A percentile compares a stretch with the other conserved stretches of the same genome.
phyloP scores from a whole-genome alignment of 2,888 invertebrate species.

The Acleris sparsana region DNA sequence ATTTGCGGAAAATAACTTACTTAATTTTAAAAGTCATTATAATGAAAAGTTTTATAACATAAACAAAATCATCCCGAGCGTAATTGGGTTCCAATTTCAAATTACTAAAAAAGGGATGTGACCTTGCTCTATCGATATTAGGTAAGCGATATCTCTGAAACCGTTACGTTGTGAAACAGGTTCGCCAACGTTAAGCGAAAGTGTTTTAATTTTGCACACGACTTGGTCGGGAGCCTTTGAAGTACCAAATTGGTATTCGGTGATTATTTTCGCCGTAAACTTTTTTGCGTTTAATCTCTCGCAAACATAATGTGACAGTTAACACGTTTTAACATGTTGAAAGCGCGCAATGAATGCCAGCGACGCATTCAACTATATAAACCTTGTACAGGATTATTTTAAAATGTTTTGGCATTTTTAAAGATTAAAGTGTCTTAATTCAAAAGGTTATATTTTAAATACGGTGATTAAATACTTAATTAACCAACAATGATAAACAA shows the following conservation, averaged over 20 bases:
- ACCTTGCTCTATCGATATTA: conserved; percentile 22
- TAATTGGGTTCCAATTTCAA: not conserved
- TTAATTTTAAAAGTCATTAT: too few relatives aligned
- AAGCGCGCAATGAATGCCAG: conserved; percentile 4
- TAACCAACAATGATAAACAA: not conserved
- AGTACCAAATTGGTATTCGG: conserved; percentile 30
- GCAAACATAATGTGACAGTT: conserved; percentile 16
- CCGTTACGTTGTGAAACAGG: conserved; percentile 41
- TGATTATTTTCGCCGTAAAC: conserved; percentile 21
- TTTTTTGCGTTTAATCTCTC: conserved; percentile 24
- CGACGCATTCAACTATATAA: conserved; percentile 6
- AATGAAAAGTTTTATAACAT: too few relatives aligned
- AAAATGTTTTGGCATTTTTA: not conserved
- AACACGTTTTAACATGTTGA: conserved; percentile 17
- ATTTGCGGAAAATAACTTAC: too few relatives aligned
- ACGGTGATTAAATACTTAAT: not conserved
- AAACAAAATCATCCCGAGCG: not conserved
- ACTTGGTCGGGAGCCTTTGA: conserved; percentile 34
- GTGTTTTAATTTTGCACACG: conserved; percentile 49
- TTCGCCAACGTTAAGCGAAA: conserved; percentile 38
- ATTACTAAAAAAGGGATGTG: conserved; percentile 6
- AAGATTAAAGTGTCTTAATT: conserved; percentile 1
- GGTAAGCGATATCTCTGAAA: conserved; percentile 22
- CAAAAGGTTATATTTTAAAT: not conserved
- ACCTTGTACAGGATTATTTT: not conserved